Conservation (phyloP, 2,113 vertebrate genomes). For the Istiophorus platypterus region DNA sequence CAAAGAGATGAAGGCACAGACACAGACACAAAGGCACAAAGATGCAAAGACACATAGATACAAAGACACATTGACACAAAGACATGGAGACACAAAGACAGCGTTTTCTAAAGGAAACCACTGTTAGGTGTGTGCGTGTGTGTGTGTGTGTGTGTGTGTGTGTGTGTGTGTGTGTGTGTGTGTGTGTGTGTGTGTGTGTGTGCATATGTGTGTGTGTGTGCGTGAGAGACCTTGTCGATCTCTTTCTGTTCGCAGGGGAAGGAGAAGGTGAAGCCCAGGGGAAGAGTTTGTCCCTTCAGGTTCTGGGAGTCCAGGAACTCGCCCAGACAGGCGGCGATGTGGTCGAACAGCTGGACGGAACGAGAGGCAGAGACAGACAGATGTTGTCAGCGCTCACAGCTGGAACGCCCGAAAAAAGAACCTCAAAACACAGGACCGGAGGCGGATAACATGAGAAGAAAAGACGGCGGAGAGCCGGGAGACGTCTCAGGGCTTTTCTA, state of each 20-base stretch:
- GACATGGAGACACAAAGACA: too few species aligned
- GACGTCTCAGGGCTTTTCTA: too few species aligned
- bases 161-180: not conserved
- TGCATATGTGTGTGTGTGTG: not conserved
- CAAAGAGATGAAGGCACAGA: too few species aligned
- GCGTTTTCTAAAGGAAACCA: too few species aligned
- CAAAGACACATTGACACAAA: too few species aligned
- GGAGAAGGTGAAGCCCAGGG: conserved; percentile 90
- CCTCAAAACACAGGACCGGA: too few species aligned
- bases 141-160: not conserved
- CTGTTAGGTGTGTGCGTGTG: not conserved
- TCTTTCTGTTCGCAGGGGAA: conserved; percentile 87
- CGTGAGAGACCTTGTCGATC: conserved; percentile 84
- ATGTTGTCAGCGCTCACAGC: not conserved
- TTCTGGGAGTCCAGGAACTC: conserved; percentile 81
- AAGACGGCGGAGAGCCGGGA: too few species aligned
- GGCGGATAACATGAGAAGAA: too few species aligned
- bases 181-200: too few species aligned
- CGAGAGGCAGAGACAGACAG: not conserved
- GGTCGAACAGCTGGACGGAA: conserved; percentile 88
- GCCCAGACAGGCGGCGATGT: conserved; percentile 84
- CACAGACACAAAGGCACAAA: too few species aligned
- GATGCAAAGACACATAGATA: too few species aligned
- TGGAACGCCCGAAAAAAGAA: too few species aligned
- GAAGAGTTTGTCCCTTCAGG: conserved; percentile 60